Evolutionary conservation across 2,888 invertebrate genomes (phyloP), one percentile per base, ranked within the genome.

Genomic region (Thereva nobilitata): DNA sequence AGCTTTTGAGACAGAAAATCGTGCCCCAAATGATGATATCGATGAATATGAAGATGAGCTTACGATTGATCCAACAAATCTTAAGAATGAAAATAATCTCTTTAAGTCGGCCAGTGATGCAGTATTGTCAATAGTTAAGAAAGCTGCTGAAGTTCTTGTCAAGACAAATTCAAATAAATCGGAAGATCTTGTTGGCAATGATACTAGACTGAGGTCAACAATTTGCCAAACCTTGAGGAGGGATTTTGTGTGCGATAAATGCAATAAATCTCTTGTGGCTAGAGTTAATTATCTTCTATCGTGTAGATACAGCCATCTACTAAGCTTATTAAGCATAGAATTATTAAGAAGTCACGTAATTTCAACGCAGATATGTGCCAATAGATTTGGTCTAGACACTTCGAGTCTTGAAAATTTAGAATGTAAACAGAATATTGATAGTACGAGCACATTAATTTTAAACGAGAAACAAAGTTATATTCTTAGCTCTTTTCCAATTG

Each of bases 21-120:
- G 89, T 10, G 85, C 84, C 65, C 88, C 87, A 71, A 84, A 85
- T 66, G 86, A 85, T 44, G 88, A 88, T 59, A 84, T 88, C 40
- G 88, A 89, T 69, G 88, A 87, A 72, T 85, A 86, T 69, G 89
- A 90, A 69, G 89, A 88, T 70, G 86, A 87, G 70, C 86, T 87
- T 72, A 82, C 84, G 47, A 82, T 83, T n/a, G 81, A 83, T 50
- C 72, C 69, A 69, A 72, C 52, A 68, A 70, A 40, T 41, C 34
- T 63, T n/a, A 63, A 84, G 73, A 82, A 85, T 9, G 81, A 85
- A 35, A 87, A 87, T 73, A 92, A 92, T 78, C 82, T 93, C 34
- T 91, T 95, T 74, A 93, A 92, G 68, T 91, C 92, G 8, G 95
- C 94, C 3, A 87, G 91, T 73, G 95, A 95, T 77, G 95, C 93